Evolutionary conservation across 2,888 invertebrate species (phyloP), one percentile per base, ranked within the genome.

Genomic region (Copidosoma aretas): DNA sequence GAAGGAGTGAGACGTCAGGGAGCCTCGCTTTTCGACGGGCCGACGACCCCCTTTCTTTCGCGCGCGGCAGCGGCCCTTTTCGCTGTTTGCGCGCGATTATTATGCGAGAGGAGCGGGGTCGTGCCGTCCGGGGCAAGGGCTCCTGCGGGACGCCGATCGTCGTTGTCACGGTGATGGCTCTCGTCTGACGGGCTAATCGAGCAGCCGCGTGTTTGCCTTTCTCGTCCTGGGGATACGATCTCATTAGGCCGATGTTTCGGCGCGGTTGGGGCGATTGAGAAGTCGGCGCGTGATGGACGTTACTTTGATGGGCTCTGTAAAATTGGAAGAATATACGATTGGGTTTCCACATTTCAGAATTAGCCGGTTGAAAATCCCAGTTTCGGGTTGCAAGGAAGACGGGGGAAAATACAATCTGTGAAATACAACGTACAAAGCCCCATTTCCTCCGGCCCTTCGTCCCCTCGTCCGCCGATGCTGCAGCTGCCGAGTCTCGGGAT

Each of bases 1-100:
- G 72, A 76, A n/a, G n/a, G 64, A 82, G 78, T 79, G 78, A 82
- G 83, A 81, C 81, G 79, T 82, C 81, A 82, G 79, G 79, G 71
- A 67, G 68, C 67, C 64, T 1, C 52, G 64, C 70, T 71, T 71
- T 72, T 67, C 60, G 71, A n/a, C n/a, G n/a, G n/a, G n/a, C n/a
- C n/a, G 66, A 64, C 73, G 69, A 71, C 64, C 59, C 68, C 67
- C 61, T 66, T 57, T 68, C 63, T 63, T 53, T 60, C 62, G 67
- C 58, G 22, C 54, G 49, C 54, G 54, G 2, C 49, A 22, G 65
- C 52, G 32, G 75, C 76, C 81, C 79, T 77, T 78, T 80, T 77
- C 76, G 77, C 80, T 81, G 80, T 80, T 79, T 78, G 77, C 76
- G 74, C 75, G 72, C 70, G 72, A 78, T 82, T 79, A 78, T 81